Conservation (phyloP, 2,113 vertebrate species). For the Oxyura jamaicensis region DNA sequence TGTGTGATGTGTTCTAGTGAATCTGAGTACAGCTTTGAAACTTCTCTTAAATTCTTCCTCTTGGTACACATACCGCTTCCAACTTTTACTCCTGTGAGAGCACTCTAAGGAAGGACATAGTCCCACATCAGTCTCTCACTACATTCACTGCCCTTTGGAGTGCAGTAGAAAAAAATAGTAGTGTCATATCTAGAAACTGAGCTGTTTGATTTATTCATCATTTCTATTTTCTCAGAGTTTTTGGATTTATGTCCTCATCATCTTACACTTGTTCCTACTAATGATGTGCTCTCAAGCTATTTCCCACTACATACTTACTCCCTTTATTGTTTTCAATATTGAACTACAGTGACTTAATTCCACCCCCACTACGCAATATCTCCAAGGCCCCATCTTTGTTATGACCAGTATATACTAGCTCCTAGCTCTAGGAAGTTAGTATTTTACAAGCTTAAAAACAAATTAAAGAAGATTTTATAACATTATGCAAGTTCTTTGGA, state of each 20-base stretch:
- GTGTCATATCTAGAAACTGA: neutral
- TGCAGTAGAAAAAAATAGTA: neutral
- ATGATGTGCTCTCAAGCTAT: neutral
- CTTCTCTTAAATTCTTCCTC: neutral
- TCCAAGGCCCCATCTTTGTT: neutral
- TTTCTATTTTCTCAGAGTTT: neutral
- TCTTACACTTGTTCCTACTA: neutral
- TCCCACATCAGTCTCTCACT: neutral
- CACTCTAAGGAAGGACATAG: neutral
- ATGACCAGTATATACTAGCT: neutral
- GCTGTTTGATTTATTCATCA: neutral
- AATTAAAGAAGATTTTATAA: neutral
- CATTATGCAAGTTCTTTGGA: neutral
- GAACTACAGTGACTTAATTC: neutral
- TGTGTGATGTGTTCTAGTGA: neutral
- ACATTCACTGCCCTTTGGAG: neutral
- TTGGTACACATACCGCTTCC: neutral
- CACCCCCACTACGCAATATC: neutral
- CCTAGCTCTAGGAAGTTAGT: neutral
- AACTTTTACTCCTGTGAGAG: neutral
- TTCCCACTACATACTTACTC: neutral
- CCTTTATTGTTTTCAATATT: slow-evolving; percentile 4
- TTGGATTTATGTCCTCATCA: neutral
- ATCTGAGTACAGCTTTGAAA: neutral
- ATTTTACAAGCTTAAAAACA: neutral